Evolutionary conservation across 2,888 invertebrate genomes (phyloP).

Genomic region (Merodon equestris): DNA sequence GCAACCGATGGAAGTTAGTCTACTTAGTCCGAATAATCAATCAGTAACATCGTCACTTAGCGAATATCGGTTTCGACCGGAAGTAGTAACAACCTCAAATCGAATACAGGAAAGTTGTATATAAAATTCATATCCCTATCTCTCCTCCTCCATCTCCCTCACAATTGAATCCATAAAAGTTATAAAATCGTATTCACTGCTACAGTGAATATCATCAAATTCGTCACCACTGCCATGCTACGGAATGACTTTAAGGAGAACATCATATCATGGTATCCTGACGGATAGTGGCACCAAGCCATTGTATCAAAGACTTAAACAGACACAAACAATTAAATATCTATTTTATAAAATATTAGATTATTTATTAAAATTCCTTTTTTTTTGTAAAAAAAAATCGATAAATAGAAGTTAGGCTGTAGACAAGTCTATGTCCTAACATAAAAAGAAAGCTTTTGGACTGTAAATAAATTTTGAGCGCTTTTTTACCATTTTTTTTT

Average conservation of each 20-base stretch:
- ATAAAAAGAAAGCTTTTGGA: conserved; percentile 24
- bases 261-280: conserved; percentile 36
- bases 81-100: conserved; percentile 92
- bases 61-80: conserved; percentile 89
- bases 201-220: conserved; percentile 18
- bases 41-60: conserved; percentile 87
- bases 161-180: too few species aligned
- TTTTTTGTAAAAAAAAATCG: conserved; percentile 15
- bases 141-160: too few species aligned
- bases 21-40: conserved; percentile 79
- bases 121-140: conserved; percentile 80
- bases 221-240: conserved; percentile 50
- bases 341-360: conserved; percentile 60
- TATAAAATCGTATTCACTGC: not conserved
- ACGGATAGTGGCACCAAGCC: conserved; percentile 52
- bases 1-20: conserved; percentile 79
- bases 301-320: conserved; percentile 67
- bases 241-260: not conserved
- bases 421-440: conserved; percentile 41
- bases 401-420: conserved; percentile 3
- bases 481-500: conserved; percentile 40
- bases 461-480: conserved; percentile 50
- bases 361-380: conserved; percentile 40
- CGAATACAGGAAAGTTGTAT: conserved; percentile 95
- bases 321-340: conserved; percentile 12